Base-by-base conservation (phyloP, 2,888 invertebrate genomes). In the Xylota sylvarum region DNA sequence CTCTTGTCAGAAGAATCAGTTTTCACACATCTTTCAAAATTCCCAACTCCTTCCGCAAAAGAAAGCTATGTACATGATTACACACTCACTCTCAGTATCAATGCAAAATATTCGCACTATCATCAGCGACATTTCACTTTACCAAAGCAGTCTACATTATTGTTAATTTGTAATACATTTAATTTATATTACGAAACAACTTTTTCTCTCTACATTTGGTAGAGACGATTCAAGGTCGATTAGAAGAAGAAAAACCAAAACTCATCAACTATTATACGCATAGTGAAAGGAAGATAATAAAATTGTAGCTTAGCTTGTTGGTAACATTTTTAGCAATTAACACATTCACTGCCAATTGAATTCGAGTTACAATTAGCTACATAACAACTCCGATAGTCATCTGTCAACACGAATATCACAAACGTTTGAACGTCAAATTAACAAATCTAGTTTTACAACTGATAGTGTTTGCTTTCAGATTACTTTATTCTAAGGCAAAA, bases 391-490 rank as follows among this genome's bases (percentile, higher is more conserved):
- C 10, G 37, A 37, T 37, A 37, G 37, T 37, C 37, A 37, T 43
- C 17, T 27, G 27, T 46, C 35, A 62, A 56, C 30, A 67, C 19
- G 48, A 64, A 40, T 56, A 32, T 40, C 67, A 3, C 23, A 17
- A 65, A 56, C 27, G 48, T 82, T 82, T 70, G 62, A 43, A 48
- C 40, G 56, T 64, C 9, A 43, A 82, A 77, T 82, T 82, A 82
- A 64, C 82, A 40, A 46, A 74, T 64, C 46, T 40, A 52, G 50
- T 55, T 65, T 30, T 55, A 37, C 64, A 55, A 62, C 52, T 14
- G 14, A 35, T 40, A 37, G 9, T 70, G 56, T 82, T 81, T 76
- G 30, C 48, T 46, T 69, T 46, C 6, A 19, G n/a, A 69, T 81
- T 52, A 62, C 17, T 55, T 56, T 19, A 56, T 40, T 65, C 30